Percentiles rank a stretch among this genome's conserved stretches.
Conservation (phyloP, 1,140 invertebrate species). For the Caenorhabditis inopinata region DNA sequence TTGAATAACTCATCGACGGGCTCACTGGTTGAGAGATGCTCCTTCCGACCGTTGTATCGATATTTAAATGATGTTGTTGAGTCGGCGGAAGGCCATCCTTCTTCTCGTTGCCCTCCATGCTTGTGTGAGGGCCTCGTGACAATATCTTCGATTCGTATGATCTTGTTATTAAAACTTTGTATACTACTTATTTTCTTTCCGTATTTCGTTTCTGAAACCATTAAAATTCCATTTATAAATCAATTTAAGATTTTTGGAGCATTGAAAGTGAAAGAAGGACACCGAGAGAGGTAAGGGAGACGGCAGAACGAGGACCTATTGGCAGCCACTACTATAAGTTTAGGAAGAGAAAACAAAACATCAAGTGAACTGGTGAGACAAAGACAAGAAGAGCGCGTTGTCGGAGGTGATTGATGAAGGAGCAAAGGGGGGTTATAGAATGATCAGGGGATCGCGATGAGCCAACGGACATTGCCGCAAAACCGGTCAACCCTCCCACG, state of each 20-base stretch:
- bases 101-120: conserved; percentile 9
- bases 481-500: neutral
- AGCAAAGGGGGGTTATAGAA: conserved; percentile 1
- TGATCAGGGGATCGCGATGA: conserved; percentile 10
- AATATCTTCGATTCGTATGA: conserved; percentile 7
- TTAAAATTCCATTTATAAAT: neutral
- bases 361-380: neutral
- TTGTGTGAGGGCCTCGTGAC: neutral
- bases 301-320: too few relatives aligned
- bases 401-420: conserved; percentile 22
- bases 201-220: conserved; percentile 3
- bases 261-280: neutral
- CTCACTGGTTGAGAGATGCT: conserved; percentile 27
- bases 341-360: neutral
- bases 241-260: neutral
- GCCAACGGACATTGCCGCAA: conserved; percentile 12
- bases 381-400: conserved; percentile 29
- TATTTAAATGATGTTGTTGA: conserved; percentile 4
- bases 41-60: neutral
- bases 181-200: neutral
- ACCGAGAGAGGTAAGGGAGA: neutral
- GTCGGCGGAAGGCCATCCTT: neutral
- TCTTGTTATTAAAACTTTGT: neutral
- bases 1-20: conserved; percentile 42
- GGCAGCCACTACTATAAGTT: conserved; percentile 20